A percentile compares a stretch with the other conserved stretches of the same genome.
These are phyloP conservation scores for Prolemur simus DNA, from an alignment of 2,113 vertebrate genomes.

Conservation along the genomic window DNA sequence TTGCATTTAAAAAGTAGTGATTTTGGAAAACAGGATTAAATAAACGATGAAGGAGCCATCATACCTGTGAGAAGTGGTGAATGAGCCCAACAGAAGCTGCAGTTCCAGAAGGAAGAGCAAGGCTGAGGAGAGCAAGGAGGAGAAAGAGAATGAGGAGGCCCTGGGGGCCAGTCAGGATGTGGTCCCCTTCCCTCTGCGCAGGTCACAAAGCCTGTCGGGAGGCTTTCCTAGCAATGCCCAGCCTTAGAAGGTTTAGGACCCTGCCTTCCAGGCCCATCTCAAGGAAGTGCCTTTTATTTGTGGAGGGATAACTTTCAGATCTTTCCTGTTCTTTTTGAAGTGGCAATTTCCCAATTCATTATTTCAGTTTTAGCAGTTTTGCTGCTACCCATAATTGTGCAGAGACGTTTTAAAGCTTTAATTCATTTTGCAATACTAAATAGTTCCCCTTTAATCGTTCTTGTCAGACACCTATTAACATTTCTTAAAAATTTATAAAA, in stretches of 20 bases:
- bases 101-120: not conserved
- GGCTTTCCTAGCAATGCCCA: not conserved
- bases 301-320: constrained; percentile 32
- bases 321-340: constrained; percentile 53
- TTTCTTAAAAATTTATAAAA: constrained; percentile 82
- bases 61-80: not conserved
- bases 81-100: not conserved
- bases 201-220: not conserved
- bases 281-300: constrained; percentile 21
- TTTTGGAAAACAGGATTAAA: not conserved
- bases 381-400: constrained; percentile 47
- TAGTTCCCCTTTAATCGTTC: constrained; percentile 75
- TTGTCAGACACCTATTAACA: constrained; percentile 78
- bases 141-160: not conserved
- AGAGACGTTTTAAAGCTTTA: constrained; percentile 76
- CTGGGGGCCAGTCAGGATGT: rapidly evolving
- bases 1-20: not conserved
- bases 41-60: not conserved
- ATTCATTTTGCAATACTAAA: constrained; percentile 78
- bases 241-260: constrained; percentile 18
- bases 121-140: not conserved
- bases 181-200: not conserved
- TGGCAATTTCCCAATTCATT: constrained; percentile 65
- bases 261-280: not conserved
- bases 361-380: constrained; percentile 72